phyloP scores from a whole-genome alignment of 2,888 invertebrate genomes.

The Pristionchus maxplancki region DNA sequence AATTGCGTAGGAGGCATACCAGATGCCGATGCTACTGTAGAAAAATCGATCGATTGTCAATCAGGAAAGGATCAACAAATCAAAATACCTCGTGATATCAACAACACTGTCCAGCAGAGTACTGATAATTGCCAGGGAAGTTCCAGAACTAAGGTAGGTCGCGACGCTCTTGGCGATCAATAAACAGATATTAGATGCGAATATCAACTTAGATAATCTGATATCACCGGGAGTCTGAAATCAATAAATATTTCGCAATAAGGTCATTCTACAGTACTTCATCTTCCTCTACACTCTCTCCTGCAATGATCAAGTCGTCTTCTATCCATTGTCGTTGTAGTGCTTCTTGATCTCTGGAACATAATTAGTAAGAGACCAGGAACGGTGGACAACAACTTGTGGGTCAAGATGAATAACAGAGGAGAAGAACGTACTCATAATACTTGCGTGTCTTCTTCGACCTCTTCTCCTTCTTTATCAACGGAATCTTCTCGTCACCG shows the following conservation, averaged over 20 bases:
- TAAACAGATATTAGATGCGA: conserved; percentile 53
- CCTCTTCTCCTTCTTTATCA: conserved; percentile 30
- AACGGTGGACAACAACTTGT: neutral
- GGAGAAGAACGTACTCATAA: conserved; percentile 20
- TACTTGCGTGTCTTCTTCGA: conserved; percentile 37
- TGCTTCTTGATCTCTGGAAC: conserved; percentile 37
- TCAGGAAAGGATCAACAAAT: neutral
- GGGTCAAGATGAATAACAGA: neutral
- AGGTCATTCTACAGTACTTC: neutral
- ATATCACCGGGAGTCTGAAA: conserved; percentile 55
- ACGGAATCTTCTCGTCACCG: conserved; percentile 8
- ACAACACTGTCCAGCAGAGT: conserved; percentile 58
- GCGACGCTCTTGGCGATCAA: conserved; percentile 55
- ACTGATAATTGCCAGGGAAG: conserved; percentile 57
- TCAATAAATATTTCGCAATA: neutral
- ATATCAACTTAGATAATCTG: conserved; percentile 54
- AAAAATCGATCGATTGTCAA: neutral
- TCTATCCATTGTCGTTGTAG: neutral
- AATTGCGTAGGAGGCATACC: conserved; percentile 57
- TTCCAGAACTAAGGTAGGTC: conserved; percentile 54
- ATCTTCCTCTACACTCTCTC: neutral
- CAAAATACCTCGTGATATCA: conserved; percentile 57
- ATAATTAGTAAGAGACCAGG: neutral
- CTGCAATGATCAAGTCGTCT: conserved; percentile 6
- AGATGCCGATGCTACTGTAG: conserved; percentile 57